phyloP scores from a whole-genome alignment of 1,140 invertebrate species.

The Listronotus bonariensis region DNA sequence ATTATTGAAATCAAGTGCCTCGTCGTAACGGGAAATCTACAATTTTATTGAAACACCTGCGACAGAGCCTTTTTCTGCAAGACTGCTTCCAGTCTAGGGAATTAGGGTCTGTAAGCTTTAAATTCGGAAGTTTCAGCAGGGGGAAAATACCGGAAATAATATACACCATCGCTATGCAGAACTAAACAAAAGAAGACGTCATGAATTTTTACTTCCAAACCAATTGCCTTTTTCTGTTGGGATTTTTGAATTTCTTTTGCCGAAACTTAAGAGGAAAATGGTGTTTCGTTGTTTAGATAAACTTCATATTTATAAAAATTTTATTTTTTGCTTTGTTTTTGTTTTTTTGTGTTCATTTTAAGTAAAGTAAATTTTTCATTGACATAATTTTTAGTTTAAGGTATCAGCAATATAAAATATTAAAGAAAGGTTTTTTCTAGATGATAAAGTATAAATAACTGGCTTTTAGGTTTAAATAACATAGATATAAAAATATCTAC shows the following conservation, averaged over 20 bases:
- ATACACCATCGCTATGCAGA: slow-evolving; percentile 6
- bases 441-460: too few species aligned
- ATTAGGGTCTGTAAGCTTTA: slow-evolving; percentile 16
- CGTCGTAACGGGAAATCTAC: neutral
- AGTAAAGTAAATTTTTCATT: too few species aligned
- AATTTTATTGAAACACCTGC: slow-evolving; percentile 19
- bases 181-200: slow-evolving; percentile 9
- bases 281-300: slow-evolving; percentile 1
- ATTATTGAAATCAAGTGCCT: slow-evolving; percentile 15
- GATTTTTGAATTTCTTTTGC: slow-evolving; percentile 1
- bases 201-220: slow-evolving; percentile 6
- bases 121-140: slow-evolving; percentile 8
- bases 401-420: too few species aligned
- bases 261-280: slow-evolving; percentile 9
- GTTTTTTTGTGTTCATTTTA: too few species aligned
- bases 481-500: too few species aligned
- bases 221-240: slow-evolving; percentile 8
- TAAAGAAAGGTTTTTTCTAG: too few species aligned
- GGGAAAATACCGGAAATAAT: slow-evolving; percentile 1
- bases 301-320: slow-evolving; percentile 1
- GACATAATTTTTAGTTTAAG: too few species aligned
- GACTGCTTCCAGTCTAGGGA: slow-evolving; percentile 2
- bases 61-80: slow-evolving; percentile 15
- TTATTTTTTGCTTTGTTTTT: neutral
- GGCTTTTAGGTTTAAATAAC: too few species aligned